phyloP scores from a whole-genome alignment of 2,113 vertebrate genomes.

The Pomatostomus ruficeps region DNA sequence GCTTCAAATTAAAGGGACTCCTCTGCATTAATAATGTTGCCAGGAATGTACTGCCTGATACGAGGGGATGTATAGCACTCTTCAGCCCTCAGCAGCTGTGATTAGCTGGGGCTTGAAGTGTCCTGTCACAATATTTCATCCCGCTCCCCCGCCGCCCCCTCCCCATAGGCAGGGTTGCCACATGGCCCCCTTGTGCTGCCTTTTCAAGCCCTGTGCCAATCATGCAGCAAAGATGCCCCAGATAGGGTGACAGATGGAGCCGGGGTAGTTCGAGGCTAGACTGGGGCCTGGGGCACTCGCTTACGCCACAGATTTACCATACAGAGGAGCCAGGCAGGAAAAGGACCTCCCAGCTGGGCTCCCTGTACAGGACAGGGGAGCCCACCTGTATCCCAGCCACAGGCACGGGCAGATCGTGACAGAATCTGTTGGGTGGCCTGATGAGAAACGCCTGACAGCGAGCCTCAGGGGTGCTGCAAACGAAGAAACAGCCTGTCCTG shows the following conservation, averaged over 20 bases:
- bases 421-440: neutral
- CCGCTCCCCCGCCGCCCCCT: neutral
- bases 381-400: neutral
- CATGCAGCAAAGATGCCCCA: conserved; percentile 55
- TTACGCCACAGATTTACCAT: neutral
- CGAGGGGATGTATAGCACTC: conserved; percentile 46
- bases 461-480: neutral
- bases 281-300: neutral
- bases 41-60: conserved; percentile 62
- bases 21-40: conserved; percentile 69
- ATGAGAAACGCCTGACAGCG: neutral
- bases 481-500: too few species aligned
- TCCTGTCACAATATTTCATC: conserved; percentile 69
- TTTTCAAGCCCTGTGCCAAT: conserved; percentile 63
- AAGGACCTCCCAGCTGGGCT: neutral
- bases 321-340: neutral
- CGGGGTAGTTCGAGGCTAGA: conserved; percentile 41
- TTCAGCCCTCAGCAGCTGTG: conserved; percentile 63
- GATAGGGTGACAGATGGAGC: conserved; percentile 74
- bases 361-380: neutral
- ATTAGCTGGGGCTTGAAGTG: conserved; percentile 66
- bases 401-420: fast-evolving
- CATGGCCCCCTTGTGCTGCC: conserved; percentile 63
- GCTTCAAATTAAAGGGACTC: conserved; percentile 64
- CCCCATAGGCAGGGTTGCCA: conserved; percentile 3